phyloP scores from a whole-genome alignment of 2,888 invertebrate species.

The Meganola albula region DNA sequence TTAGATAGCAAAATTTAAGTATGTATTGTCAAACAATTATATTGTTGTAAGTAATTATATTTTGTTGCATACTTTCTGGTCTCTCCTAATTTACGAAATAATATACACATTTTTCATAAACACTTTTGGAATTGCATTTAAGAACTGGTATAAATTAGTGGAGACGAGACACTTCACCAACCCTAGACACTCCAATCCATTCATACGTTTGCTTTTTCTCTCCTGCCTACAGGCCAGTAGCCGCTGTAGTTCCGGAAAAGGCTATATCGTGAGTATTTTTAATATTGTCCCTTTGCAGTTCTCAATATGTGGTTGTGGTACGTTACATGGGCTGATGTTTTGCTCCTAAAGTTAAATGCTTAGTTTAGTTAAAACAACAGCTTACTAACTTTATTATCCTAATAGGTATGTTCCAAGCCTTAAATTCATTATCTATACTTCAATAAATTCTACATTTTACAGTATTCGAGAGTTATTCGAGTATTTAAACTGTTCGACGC shows the following conservation, averaged over 20 bases:
- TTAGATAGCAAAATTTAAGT: slow-evolving; percentile 41
- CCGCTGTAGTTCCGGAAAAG: slow-evolving; percentile 95
- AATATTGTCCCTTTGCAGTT: slow-evolving; percentile 58
- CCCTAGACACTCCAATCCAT: slow-evolving; percentile 67
- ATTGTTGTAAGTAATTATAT: slow-evolving; percentile 38
- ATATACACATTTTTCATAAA: background rate
- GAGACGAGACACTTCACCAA: slow-evolving; percentile 56
- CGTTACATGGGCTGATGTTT: too few relatives aligned
- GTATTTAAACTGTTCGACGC: too few relatives aligned
- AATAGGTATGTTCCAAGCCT: too few relatives aligned
- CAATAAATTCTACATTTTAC: too few relatives aligned
- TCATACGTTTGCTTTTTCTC: slow-evolving; percentile 77
- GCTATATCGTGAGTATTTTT: slow-evolving; percentile 93
- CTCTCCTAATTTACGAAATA: slow-evolving; percentile 33
- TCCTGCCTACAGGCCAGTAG: slow-evolving; percentile 88
- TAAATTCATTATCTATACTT: too few relatives aligned
- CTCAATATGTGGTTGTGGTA: too few relatives aligned
- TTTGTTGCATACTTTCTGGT: slow-evolving; percentile 51
- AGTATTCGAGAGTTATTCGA: too few relatives aligned
- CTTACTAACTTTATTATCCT: too few relatives aligned
- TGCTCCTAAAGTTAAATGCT: too few relatives aligned
- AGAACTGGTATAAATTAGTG: too few relatives aligned
- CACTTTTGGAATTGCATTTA: too few relatives aligned
- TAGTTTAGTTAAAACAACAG: too few relatives aligned
- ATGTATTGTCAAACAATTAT: slow-evolving; percentile 19